Percentiles rank a stretch among this genome's conserved stretches.
Conservation (phyloP, 2,888 invertebrate genomes). For the Eupithecia inturbata region DNA sequence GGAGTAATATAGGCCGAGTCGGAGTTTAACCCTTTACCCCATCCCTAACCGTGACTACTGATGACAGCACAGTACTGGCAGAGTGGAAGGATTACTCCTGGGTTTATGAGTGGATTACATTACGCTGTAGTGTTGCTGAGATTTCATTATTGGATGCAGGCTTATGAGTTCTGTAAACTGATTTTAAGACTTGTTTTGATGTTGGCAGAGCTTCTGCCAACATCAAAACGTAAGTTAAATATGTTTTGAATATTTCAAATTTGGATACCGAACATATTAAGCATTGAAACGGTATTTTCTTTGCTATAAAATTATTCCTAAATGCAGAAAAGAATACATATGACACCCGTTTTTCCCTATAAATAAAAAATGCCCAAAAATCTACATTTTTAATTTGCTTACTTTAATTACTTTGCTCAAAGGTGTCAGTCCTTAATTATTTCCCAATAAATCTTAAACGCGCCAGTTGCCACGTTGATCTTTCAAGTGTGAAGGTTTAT, state of each 20-base stretch:
- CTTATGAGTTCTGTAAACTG: slow-evolving; percentile 48
- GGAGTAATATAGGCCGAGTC: not conserved
- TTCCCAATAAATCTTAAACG: slow-evolving; percentile 78
- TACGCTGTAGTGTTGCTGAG: slow-evolving; percentile 70
- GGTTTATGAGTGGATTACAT: slow-evolving; percentile 82
- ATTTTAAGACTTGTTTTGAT: slow-evolving; percentile 30
- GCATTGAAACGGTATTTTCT: too few relatives aligned
- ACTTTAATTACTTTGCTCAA: slow-evolving; percentile 69
- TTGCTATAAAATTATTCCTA: too few relatives aligned
- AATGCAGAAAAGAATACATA: not conserved
- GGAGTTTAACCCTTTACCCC: slow-evolving; percentile 12
- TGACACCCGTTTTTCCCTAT: not conserved
- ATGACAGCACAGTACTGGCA: slow-evolving; percentile 77
- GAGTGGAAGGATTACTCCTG: slow-evolving; percentile 78
- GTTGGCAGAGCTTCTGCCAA: not conserved
- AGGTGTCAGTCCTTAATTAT: slow-evolving; percentile 75
- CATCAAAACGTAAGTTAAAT: too few relatives aligned
- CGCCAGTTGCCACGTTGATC: slow-evolving; percentile 75
- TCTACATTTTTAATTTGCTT: slow-evolving; percentile 53
- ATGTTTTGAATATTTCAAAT: not conserved
- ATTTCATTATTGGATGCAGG: slow-evolving; percentile 56
- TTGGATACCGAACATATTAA: too few relatives aligned
- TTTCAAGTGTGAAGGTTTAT: slow-evolving; percentile 83
- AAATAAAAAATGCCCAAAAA: not conserved
- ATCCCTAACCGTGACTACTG: slow-evolving; percentile 59